phyloP scores from a whole-genome alignment of 2,113 vertebrate species.

The Labrus mixtus region DNA sequence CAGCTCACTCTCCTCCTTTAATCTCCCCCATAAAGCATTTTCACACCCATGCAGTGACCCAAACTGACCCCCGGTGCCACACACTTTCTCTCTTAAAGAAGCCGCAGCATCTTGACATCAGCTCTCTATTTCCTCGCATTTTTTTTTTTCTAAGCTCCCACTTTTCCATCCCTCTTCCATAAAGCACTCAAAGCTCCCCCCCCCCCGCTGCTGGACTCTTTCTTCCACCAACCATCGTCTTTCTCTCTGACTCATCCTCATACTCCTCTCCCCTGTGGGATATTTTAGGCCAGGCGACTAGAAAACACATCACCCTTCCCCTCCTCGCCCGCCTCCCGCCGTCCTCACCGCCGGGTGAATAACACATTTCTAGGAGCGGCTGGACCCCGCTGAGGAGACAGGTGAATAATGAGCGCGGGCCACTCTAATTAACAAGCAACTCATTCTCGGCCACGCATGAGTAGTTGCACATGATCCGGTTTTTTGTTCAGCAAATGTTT shows the following conservation, averaged over 20 bases:
- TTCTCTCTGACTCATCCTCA: slow-evolving; percentile 52
- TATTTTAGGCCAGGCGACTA: slow-evolving; percentile 37
- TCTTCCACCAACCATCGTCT: slow-evolving; percentile 22
- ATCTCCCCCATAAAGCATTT: too few species aligned
- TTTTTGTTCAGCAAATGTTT: slow-evolving; percentile 38
- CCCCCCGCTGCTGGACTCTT: slow-evolving; percentile 3
- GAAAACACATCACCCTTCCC: slow-evolving; percentile 38
- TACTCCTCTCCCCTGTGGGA: slow-evolving; percentile 45
- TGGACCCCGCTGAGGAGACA: slow-evolving; percentile 70
- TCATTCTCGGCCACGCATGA: slow-evolving; percentile 74
- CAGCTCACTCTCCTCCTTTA: background rate
- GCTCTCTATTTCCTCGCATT: background rate
- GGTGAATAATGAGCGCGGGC: slow-evolving; percentile 70
- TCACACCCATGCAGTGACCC: slow-evolving; percentile 24
- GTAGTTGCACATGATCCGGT: slow-evolving; percentile 69
- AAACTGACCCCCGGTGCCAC: background rate
- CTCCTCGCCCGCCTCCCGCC: slow-evolving; percentile 12
- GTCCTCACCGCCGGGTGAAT: slow-evolving; percentile 15
- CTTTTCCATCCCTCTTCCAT: background rate
- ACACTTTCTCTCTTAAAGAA: slow-evolving; percentile 51
- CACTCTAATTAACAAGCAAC: slow-evolving; percentile 80
- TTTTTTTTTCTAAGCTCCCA: background rate
- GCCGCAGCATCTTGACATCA: background rate
- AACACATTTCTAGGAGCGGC: slow-evolving; percentile 15
- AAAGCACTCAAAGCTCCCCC: slow-evolving; percentile 22